Conservation (phyloP, 1,140 invertebrate genomes). For the Anthonomus grandis region DNA sequence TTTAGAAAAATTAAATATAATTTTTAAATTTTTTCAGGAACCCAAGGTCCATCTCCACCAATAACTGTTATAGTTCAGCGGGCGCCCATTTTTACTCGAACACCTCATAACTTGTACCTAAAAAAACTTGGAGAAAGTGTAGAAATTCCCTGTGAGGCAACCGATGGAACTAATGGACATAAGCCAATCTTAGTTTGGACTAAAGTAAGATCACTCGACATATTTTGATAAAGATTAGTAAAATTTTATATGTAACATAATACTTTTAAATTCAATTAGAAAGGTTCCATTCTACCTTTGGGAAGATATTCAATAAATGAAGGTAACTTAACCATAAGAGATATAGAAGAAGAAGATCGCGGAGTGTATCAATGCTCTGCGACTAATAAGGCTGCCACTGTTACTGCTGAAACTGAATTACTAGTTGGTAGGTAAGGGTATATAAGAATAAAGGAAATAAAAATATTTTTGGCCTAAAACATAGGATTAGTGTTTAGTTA, state of each 20-base stretch:
- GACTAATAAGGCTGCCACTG: constrained; percentile 88
- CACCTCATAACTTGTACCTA: constrained; percentile 77
- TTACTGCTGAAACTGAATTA: constrained; percentile 81
- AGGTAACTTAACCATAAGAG: constrained; percentile 84
- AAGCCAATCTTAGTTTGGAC: constrained; percentile 80
- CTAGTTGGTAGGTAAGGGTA: constrained; percentile 11
- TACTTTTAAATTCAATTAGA: too few species aligned
- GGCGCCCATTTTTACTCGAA: constrained; percentile 72
- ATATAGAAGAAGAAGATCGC: constrained; percentile 81
- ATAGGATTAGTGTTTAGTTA: background rate
- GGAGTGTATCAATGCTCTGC: constrained; percentile 90
- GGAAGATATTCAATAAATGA: constrained; percentile 67
- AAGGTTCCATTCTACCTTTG: constrained; percentile 66
- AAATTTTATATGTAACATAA: too few species aligned
- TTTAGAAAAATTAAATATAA: background rate
- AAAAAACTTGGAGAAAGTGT: constrained; percentile 76
- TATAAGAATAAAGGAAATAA: background rate
- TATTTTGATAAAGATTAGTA: too few species aligned
- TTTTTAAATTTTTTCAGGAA: constrained; percentile 54
- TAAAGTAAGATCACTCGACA: constrained; percentile 73
- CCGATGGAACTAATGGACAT: constrained; percentile 68
- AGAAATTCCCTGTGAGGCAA: constrained; percentile 80
- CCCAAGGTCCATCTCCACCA: constrained; percentile 75
- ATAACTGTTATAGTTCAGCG: constrained; percentile 88
- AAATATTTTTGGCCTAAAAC: background rate